These are phyloP conservation scores for Macheiramphus alcinus DNA, from an alignment of 2,113 vertebrate genomes.

Conservation along the genomic window DNA sequence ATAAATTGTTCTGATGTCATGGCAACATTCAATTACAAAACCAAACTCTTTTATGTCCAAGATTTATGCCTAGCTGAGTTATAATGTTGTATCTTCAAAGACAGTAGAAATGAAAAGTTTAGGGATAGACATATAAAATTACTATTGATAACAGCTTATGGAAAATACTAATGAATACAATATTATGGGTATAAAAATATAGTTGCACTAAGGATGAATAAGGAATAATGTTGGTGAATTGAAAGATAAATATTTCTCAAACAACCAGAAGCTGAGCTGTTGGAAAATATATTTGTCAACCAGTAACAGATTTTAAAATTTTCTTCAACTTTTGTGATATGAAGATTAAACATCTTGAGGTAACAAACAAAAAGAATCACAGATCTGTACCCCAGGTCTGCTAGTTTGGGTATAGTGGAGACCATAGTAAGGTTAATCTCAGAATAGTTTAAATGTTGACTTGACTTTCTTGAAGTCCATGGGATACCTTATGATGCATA, in stretches of 20 bases:
- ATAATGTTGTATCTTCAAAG: not conserved
- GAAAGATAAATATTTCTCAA: not conserved
- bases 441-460: not conserved
- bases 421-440: not conserved
- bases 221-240: not conserved
- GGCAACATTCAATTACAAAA: not conserved
- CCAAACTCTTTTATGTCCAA: not conserved
- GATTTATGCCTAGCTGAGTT: not conserved
- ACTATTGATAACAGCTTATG: not conserved
- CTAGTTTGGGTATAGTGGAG: not conserved
- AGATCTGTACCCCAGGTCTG: not conserved
- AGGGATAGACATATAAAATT: not conserved
- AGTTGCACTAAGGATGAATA: not conserved
- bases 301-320: not conserved
- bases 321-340: not conserved
- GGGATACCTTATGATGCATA: not conserved
- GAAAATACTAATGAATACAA: not conserved
- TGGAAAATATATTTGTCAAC: not conserved
- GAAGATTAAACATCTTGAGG: not conserved
- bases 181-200: not conserved
- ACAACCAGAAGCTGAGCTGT: not conserved
- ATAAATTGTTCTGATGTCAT: not conserved
- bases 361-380: not conserved
- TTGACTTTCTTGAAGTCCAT: not conserved
- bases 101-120: not conserved